Evolutionary conservation across 2,888 invertebrate genomes (phyloP).

Genomic region (Loripinus fragilis): DNA sequence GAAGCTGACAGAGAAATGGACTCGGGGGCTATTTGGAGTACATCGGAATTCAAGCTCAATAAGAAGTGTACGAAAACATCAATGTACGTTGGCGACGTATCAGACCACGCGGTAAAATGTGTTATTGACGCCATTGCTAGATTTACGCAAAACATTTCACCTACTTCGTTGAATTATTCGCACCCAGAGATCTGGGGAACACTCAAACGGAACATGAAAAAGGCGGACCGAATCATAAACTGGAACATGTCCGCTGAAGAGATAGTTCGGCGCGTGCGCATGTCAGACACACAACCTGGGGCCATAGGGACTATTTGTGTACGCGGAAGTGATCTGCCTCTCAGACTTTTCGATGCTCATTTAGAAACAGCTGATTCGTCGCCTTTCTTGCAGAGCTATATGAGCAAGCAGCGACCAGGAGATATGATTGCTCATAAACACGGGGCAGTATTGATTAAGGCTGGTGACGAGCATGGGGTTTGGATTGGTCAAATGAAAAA

Average conservation of each 20-base stretch:
- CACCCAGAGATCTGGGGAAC: constrained; percentile 17
- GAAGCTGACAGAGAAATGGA: constrained; percentile 32
- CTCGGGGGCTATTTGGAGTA: constrained; percentile 46
- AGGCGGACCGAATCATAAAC: constrained; percentile 37
- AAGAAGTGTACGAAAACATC: constrained; percentile 35
- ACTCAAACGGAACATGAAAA: constrained; percentile 37
- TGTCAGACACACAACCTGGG: constrained; percentile 51
- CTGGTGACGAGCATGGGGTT: constrained; percentile 38
- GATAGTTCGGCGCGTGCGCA: constrained; percentile 36
- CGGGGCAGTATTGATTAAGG: constrained; percentile 36
- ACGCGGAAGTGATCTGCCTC: neutral
- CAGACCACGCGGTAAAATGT: constrained; percentile 34
- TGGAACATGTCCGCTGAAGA: constrained; percentile 33
- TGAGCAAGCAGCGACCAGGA: constrained; percentile 32
- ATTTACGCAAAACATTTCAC: constrained; percentile 30
- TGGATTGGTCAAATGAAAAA: constrained; percentile 58
- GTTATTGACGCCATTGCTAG: constrained; percentile 38
- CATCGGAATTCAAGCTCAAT: constrained; percentile 28
- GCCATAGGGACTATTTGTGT: constrained; percentile 25
- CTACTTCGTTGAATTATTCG: neutral
- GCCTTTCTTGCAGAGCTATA: neutral
- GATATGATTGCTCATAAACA: constrained; percentile 34
- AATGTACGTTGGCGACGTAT: constrained; percentile 38
- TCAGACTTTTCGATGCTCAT: constrained; percentile 41
- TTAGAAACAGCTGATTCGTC: constrained; percentile 28